Evolutionary conservation across 2,797 vertebrate genomes (phyloP).

Genomic region (Peromyscus attwateri): DNA sequence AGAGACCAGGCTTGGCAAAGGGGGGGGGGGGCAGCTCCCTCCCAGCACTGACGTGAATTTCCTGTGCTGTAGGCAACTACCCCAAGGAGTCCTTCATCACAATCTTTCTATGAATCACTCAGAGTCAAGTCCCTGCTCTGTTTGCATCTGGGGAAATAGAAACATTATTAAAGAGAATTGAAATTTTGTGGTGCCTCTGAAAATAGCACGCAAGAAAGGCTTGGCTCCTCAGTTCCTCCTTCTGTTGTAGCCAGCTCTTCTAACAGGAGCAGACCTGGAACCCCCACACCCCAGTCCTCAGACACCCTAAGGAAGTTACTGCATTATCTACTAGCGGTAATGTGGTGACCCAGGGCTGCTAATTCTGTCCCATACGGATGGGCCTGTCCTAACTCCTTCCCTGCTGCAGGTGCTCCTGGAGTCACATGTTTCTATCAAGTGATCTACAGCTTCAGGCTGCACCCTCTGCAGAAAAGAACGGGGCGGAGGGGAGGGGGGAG

Average conservation of each 20-base stretch:
- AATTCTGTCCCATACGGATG: not conserved
- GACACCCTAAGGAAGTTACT: not conserved
- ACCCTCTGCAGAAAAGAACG: conserved; percentile 73
- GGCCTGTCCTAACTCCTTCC: conserved; percentile 66
- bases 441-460: conserved; percentile 79
- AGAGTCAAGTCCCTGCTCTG: conserved; percentile 7
- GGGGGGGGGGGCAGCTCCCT: not conserved
- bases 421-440: conserved; percentile 82
- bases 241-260: not conserved
- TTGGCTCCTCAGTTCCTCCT: not conserved
- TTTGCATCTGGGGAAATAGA: conserved; percentile 68
- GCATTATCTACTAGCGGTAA: not conserved
- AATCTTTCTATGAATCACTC: conserved; percentile 67
- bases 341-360: not conserved
- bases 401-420: conserved; percentile 80
- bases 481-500: not conserved
- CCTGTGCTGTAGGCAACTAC: conserved; percentile 20
- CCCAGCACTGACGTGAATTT: not conserved
- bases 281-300: not conserved
- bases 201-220: conserved; percentile 39
- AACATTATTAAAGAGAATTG: conserved; percentile 64
- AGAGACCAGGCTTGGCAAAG: not conserved
- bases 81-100: conserved; percentile 51
- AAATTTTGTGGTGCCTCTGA: conserved; percentile 45
- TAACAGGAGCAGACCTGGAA: not conserved